phyloP scores from a whole-genome alignment of 2,113 vertebrate species.

The Megaleporinus macrocephalus region DNA sequence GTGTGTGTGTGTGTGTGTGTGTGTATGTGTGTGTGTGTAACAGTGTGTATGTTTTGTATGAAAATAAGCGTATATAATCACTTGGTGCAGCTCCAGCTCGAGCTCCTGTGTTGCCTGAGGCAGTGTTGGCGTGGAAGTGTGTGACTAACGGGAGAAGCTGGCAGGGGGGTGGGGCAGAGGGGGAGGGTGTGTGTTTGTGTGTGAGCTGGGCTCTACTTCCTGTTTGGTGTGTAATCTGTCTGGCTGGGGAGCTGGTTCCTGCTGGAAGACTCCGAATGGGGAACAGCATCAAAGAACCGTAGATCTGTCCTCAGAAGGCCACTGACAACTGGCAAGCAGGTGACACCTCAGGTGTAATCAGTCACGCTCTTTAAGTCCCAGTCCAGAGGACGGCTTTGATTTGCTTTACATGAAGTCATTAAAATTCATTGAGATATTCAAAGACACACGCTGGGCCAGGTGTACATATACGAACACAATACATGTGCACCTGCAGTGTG shows the following conservation, averaged over 20 bases:
- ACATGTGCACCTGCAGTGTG: too few species aligned
- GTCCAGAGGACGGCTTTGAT: background rate
- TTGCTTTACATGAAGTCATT: background rate
- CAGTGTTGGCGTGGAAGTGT: conserved; percentile 35
- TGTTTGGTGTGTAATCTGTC: conserved; percentile 21
- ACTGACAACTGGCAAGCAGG: background rate
- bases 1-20: conserved; percentile 25
- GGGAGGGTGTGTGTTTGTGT: background rate
- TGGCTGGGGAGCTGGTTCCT: conserved; percentile 11
- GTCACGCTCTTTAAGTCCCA: background rate
- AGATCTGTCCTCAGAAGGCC: conserved; percentile 5
- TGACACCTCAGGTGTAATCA: background rate
- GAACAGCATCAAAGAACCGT: conserved; percentile 4
- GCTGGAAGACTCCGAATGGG: background rate
- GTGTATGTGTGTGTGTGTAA: conserved; percentile 2
- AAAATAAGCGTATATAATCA: conserved; percentile 47
- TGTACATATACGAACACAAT: too few species aligned
- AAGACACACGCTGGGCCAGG: too few species aligned
- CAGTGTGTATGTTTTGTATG: conserved; percentile 30
- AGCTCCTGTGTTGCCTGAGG: conserved; percentile 38
- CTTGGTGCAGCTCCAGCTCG: conserved; percentile 42
- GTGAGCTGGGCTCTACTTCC: conserved; percentile 39
- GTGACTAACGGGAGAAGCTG: conserved; percentile 37
- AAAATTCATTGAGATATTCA: background rate
- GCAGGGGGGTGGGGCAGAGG: background rate